Base-by-base conservation (phyloP, 2,888 invertebrate species). In the Nymphalis urticae region DNA sequence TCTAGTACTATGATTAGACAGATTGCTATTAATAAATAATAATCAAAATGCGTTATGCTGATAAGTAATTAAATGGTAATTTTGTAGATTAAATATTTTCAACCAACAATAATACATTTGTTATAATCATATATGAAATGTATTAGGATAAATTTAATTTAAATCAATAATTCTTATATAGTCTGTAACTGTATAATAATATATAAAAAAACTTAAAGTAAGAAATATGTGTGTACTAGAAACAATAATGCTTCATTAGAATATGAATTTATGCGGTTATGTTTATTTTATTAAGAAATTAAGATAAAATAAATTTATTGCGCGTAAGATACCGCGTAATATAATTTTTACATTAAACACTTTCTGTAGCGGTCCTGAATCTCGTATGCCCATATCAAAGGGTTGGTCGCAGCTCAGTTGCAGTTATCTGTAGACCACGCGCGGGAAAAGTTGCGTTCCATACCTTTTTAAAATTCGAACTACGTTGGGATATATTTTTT, bases 381-480 rank as follows among this genome's bases (percentile, higher is more conserved):
- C 66, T 73, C 71, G 71, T 70, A 73, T 73, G 69, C 67, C 76
- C 83, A 81, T 75, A 81, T 75, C 77, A 80, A 80, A 86, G 85
- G 85, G 85, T 79, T 80, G 70, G 76, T 72, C 65, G 70, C 77
- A 72, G 78, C 75, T 81, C 77, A 76, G 75, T 75, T 76, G 76
- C 85, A 86, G 83, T 85, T 75, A 75, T 75, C 73, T 76, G 68
- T 72, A 73, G 73, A 80, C 78, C 70, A 68, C 79, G 82, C 81
- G 84, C 85, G 85, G 83, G 83, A 88, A 85, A 86, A 84, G 78
- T 82, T 79, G 80, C 75, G 75, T 76, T 62, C 69, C 47, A 63
- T 51, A 48, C 19, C 2, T 24, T 72, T 73, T 17, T 56, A 56
- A 27, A 56, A 17, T 32, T 32, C 27, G 54, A 16, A 56, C 17